Conservation (phyloP, 2,888 invertebrate species). For the Busseola fusca region DNA sequence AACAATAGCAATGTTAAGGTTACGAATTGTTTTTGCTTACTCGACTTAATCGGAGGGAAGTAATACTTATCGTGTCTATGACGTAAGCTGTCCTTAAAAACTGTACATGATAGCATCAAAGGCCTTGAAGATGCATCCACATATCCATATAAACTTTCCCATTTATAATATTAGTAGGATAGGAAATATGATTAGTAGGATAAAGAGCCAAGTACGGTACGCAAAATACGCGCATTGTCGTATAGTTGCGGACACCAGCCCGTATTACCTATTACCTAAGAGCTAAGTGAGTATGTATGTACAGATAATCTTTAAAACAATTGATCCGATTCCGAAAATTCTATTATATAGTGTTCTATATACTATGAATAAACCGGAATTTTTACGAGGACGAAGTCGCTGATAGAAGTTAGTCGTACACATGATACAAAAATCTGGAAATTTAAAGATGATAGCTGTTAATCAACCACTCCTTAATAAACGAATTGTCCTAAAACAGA, state of each 20-base stretch:
- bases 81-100: conserved; percentile 54
- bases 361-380: background rate
- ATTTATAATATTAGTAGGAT: too few relatives aligned
- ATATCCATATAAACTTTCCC: too few relatives aligned
- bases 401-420: background rate
- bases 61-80: conserved; percentile 41
- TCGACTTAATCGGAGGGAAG: conserved; percentile 60
- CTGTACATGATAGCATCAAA: conserved; percentile 33
- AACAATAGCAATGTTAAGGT: conserved; percentile 75
- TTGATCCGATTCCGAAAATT: background rate
- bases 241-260: too few relatives aligned
- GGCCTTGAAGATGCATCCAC: conserved; percentile 37
- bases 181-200: too few relatives aligned
- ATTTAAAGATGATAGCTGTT: background rate
- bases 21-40: conserved; percentile 64
- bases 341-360: too few relatives aligned
- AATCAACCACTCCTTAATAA: background rate
- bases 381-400: background rate
- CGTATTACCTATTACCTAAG: too few relatives aligned
- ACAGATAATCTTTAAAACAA: too few relatives aligned
- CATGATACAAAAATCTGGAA: background rate
- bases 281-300: too few relatives aligned
- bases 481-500: conserved; percentile 10
- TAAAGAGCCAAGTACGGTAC: too few relatives aligned
- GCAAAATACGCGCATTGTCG: too few relatives aligned